These are phyloP conservation scores for Gonioctena quinquepunctata DNA, from an alignment of 1,140 invertebrate genomes.

Conservation along the genomic window DNA sequence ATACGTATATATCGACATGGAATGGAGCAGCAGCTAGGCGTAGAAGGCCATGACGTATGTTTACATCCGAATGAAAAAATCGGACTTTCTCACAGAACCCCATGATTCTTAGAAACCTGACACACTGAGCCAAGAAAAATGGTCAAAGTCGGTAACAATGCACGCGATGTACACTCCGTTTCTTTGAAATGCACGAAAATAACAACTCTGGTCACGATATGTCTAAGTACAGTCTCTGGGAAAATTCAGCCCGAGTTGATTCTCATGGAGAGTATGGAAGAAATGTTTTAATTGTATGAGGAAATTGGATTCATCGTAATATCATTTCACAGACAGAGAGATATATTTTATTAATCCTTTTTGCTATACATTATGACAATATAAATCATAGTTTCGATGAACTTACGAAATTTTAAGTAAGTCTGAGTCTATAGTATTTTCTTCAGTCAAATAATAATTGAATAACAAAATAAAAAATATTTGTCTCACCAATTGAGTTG, in stretches of 20 bases:
- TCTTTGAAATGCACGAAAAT: constrained; percentile 39
- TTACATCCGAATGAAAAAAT: constrained; percentile 41
- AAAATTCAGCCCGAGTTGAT: not conserved
- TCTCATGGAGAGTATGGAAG: not conserved
- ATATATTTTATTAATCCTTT: too few relatives aligned
- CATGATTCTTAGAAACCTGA: constrained; percentile 48
- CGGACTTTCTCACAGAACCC: constrained; percentile 45
- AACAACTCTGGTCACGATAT: constrained; percentile 43
- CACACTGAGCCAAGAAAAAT: constrained; percentile 49
- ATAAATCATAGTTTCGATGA: too few relatives aligned
- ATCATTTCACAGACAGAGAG: too few relatives aligned
- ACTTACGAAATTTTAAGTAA: too few relatives aligned
- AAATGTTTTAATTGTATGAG: too few relatives aligned
- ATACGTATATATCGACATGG: constrained; percentile 18
- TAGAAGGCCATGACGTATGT: constrained; percentile 38
- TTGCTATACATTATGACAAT: too few relatives aligned
- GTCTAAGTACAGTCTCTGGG: constrained; percentile 26
- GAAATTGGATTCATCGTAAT: too few relatives aligned
- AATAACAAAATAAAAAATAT: too few relatives aligned
- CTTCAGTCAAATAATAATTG: too few relatives aligned
- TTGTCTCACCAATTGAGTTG: too few relatives aligned
- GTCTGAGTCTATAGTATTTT: too few relatives aligned
- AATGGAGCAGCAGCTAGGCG: constrained; percentile 31
- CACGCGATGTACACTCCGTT: constrained; percentile 46
- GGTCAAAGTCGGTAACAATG: constrained; percentile 43